These are phyloP conservation scores for Forbesichthys papilliferus DNA, from an alignment of 2,113 vertebrate genomes.

Conservation along the genomic window DNA sequence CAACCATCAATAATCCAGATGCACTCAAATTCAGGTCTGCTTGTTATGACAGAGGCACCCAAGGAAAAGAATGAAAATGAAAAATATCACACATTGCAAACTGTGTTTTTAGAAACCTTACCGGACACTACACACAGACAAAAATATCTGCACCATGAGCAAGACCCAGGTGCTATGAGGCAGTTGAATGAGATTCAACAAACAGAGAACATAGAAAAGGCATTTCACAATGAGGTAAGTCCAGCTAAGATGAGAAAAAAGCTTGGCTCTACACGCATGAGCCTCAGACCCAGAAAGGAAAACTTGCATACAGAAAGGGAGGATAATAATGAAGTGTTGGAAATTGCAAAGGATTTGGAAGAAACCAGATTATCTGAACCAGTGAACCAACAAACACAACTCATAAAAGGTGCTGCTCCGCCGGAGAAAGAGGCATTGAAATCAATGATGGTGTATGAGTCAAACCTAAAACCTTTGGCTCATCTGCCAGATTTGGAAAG, in stretches of 20 bases:
- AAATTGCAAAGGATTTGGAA: background rate
- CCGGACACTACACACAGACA: background rate
- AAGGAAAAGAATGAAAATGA: background rate
- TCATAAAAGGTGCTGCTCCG: conserved; percentile 1
- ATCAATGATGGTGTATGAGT: conserved; percentile 9
- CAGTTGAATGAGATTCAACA: background rate
- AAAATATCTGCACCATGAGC: background rate
- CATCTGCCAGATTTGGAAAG: conserved; percentile 1
- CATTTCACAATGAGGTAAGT: conserved; percentile 11
- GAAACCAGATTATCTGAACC: background rate
- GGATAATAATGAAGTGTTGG: conserved; percentile 11
- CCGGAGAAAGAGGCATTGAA: conserved; percentile 22
- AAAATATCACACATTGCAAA: background rate
- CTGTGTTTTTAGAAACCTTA: conserved; percentile 7
- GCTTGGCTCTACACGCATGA: conserved; percentile 62
- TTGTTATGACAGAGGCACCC: background rate
- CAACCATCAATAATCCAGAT: background rate
- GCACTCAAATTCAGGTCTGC: background rate
- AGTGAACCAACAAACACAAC: background rate
- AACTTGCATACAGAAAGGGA: conserved; percentile 20
- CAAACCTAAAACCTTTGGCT: background rate
- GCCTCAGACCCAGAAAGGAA: conserved; percentile 22
- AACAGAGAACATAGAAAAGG: conserved; percentile 4
- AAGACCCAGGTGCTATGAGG: background rate
- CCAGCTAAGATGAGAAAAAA: conserved; percentile 44